Evolutionary conservation across 2,888 invertebrate genomes (phyloP), one percentile per base, ranked within the genome.

Genomic region (Ptilodon capucinus): DNA sequence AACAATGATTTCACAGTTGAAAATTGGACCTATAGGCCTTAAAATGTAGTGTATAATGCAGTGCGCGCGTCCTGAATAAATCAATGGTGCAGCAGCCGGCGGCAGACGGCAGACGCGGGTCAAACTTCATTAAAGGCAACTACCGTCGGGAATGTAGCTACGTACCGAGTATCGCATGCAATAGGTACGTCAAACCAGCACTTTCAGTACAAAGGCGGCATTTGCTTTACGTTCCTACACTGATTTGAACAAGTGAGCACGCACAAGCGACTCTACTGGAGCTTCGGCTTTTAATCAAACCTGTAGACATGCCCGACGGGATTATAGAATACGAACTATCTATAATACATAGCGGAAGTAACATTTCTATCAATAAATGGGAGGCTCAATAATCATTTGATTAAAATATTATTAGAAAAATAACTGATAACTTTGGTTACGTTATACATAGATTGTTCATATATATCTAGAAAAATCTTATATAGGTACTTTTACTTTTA

Each of bases 101-200:
- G 52, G 44, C 66, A 66, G 63, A 63, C 70, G 62, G 57, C 51
- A 35, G 46, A 35, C 59, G 52, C 44, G 40, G 38, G 30, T 41
- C 45, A 56, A 72, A 66, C 68, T 72, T 68, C 57, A 64, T 60
- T 60, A 64, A 39, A 40, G 40, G 42, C 43, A 48, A n/a, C n/a
- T 6, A 21, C 21, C 21, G 21, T 6, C 21, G 4, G 4, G 21
- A 4, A 0, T 21, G 2, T 6, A 4, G 21, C 21, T 21, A 21
- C 21, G 21, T 21, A 7, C 7, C 21, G 4, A 21, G 7, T 21
- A 6, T 21, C 7, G 21, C 21, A 6, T 7, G 21, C 5, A 21
- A 4, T 21, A 21, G 4, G 39, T 39, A 17, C 21, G 7, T 17
- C 23, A 35, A 51, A 38, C 38, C 39, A 35, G 40, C 13, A 21